Evolutionary conservation across 2,888 invertebrate species (phyloP), one percentile per base, ranked within the genome.

Genomic region (Portevinia maculata): DNA sequence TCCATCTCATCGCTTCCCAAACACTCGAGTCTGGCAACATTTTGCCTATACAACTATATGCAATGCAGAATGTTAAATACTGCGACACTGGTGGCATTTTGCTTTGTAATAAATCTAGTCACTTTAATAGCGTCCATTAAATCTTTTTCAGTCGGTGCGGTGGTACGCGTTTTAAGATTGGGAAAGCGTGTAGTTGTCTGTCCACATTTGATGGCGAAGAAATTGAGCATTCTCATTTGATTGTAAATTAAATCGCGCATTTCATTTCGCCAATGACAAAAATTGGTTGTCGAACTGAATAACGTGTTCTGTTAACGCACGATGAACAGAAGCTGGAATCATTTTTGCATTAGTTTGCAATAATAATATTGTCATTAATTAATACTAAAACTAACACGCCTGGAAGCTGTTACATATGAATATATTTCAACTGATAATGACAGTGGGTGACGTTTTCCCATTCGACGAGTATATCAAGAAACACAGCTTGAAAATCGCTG

Each of bases 231-330:
- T 30, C 15, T 21, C 41, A 32, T 21, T 41, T 41, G 32, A 44
- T 53, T 19, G 34, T 32, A 53, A 44, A 67, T 67, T 67, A 67
- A 44, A 28, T 44, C 11, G 55, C 44, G 55, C 67, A 55, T 46
- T 44, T 67, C 8, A 32, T 21, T 60, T 13, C 4, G 30, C 32
- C 19, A 2, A 41, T 11, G 3, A 11, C 19, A 19, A 30, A 41
- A n/a, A 37, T 48, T 30, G 21, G 41, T 55, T n/a, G 67, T 67
- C 34, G 44, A 67, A 55, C 67, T 55, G 41, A 24, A 24, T 24
- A 24, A 24, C 24, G 24, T 24, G 24, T 24, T 24, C 3, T 24
- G 5, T 24, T 24, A 24, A 24, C 5, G 5, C 24, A 5, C 5
- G 24, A 24, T 24, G 2, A 24, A 24, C 5, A 24, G 3, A 24